These are phyloP conservation scores for Lynx canadensis DNA, from an alignment of 2,113 vertebrate species.

Conservation along the genomic window DNA sequence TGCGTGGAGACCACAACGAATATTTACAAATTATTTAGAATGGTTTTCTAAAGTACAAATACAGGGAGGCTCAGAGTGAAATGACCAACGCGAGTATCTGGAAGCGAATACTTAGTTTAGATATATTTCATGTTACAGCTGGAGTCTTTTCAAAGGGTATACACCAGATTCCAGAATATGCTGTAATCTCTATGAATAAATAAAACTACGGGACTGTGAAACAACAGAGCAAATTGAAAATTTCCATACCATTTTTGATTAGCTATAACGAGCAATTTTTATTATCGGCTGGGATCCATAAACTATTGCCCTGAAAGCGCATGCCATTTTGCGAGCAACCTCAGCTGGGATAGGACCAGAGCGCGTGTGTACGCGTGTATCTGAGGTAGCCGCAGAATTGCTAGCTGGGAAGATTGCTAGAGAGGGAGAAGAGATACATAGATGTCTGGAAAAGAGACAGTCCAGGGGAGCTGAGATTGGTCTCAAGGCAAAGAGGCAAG, in stretches of 20 bases:
- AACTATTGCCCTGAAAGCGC: neutral
- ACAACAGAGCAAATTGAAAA: neutral
- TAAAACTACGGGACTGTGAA: neutral
- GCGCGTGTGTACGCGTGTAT: neutral
- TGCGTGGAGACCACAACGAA: neutral
- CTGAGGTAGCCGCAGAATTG: neutral
- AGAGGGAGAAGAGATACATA: neutral
- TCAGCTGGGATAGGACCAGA: neutral
- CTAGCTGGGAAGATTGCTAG: neutral
- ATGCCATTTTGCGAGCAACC: constrained; percentile 11
- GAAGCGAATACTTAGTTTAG: neutral
- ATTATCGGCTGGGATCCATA: neutral
- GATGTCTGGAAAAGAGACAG: neutral
- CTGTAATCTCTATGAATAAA: constrained; percentile 21
- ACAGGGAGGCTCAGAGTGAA: neutral
- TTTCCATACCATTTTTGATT: neutral
- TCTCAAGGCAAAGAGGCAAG: neutral
- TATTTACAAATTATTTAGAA: neutral
- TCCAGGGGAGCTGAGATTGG: neutral
- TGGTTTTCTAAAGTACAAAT: neutral
- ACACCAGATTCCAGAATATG: neutral
- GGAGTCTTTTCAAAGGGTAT: neutral
- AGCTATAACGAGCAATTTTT: neutral
- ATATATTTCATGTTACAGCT: constrained; percentile 28
- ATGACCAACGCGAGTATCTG: neutral